phyloP scores from a whole-genome alignment of 2,888 invertebrate genomes.

The Xiphydria camelus region DNA sequence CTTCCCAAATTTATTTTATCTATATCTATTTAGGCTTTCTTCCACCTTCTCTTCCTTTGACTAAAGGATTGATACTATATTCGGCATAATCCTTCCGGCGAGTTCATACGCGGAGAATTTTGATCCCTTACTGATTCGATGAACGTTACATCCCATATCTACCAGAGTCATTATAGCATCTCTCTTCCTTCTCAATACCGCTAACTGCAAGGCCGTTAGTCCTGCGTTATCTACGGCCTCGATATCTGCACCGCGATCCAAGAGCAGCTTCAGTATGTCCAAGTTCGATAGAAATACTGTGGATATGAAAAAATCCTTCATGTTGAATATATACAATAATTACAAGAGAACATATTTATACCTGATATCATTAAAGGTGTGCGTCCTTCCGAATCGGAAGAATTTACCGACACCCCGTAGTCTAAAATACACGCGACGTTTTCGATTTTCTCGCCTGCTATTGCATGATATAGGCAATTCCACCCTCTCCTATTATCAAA shows the following conservation, averaged over 20 bases:
- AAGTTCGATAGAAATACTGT: constrained; percentile 30
- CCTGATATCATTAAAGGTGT: constrained; percentile 36
- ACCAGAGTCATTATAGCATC: constrained; percentile 26
- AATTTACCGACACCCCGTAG: constrained; percentile 16
- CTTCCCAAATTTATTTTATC: too few species aligned
- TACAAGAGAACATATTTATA: background rate
- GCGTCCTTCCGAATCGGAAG: constrained; percentile 24
- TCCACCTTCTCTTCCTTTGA: background rate
- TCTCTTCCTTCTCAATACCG: constrained; percentile 28
- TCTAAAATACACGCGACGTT: constrained; percentile 29
- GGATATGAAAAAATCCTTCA: too few species aligned
- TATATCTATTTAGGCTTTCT: too few species aligned
- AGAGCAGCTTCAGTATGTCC: constrained; percentile 22
- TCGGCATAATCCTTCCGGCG: constrained; percentile 23
- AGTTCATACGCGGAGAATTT: constrained; percentile 22
- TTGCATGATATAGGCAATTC: constrained; percentile 33
- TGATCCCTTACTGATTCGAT: constrained; percentile 12
- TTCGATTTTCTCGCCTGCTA: constrained; percentile 25
- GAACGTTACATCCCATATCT: constrained; percentile 13
- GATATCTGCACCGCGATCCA: constrained; percentile 24
- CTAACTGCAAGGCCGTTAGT: constrained; percentile 28
- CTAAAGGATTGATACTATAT: constrained; percentile 23
- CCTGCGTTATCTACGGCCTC: constrained; percentile 20
- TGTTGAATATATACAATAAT: background rate
- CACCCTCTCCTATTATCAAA: constrained; percentile 28